These are phyloP conservation scores for Calameuta pallipes DNA, from an alignment of 2,888 invertebrate genomes.

Conservation along the genomic window DNA sequence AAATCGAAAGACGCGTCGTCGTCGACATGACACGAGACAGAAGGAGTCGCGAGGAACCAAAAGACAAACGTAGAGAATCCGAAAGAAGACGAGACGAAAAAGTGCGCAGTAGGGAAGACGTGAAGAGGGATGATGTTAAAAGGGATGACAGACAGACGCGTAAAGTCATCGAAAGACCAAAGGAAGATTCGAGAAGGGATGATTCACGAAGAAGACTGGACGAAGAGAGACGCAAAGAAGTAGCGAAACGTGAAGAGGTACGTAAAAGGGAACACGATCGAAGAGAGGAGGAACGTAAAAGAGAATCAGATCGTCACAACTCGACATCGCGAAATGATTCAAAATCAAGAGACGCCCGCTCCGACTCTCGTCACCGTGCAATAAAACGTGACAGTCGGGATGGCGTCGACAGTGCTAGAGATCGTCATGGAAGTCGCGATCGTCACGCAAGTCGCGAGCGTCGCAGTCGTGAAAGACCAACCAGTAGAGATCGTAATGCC, in stretches of 20 bases:
- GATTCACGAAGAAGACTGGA: slow-evolving; percentile 54
- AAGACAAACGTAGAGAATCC: slow-evolving; percentile 42
- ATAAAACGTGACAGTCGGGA: slow-evolving; percentile 41
- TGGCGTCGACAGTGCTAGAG: slow-evolving; percentile 34
- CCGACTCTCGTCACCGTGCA: slow-evolving; percentile 33
- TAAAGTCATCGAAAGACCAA: slow-evolving; percentile 63
- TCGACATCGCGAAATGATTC: slow-evolving; percentile 46
- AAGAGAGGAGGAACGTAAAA: slow-evolving; percentile 54
- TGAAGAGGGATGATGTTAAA: slow-evolving; percentile 52
- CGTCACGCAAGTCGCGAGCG: slow-evolving; percentile 38
- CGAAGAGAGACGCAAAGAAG: slow-evolving; percentile 62
- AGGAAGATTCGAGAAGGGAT: slow-evolving; percentile 65
- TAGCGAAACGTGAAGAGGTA: slow-evolving; percentile 59
- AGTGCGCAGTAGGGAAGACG: slow-evolving; percentile 45
- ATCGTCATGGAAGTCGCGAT: slow-evolving; percentile 29
- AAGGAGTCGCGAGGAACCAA: slow-evolving; percentile 46
- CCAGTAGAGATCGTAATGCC: slow-evolving; percentile 31
- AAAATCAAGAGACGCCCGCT: slow-evolving; percentile 39
- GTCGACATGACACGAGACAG: slow-evolving; percentile 59
- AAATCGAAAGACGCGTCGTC: slow-evolving; percentile 58
- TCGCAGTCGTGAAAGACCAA: slow-evolving; percentile 36
- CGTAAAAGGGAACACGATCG: slow-evolving; percentile 63
- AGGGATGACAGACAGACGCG: slow-evolving; percentile 67
- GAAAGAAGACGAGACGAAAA: slow-evolving; percentile 58
- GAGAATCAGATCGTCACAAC: slow-evolving; percentile 46